Conservation (phyloP, 2,797 vertebrate species). For the Eutrigla gurnardus region DNA sequence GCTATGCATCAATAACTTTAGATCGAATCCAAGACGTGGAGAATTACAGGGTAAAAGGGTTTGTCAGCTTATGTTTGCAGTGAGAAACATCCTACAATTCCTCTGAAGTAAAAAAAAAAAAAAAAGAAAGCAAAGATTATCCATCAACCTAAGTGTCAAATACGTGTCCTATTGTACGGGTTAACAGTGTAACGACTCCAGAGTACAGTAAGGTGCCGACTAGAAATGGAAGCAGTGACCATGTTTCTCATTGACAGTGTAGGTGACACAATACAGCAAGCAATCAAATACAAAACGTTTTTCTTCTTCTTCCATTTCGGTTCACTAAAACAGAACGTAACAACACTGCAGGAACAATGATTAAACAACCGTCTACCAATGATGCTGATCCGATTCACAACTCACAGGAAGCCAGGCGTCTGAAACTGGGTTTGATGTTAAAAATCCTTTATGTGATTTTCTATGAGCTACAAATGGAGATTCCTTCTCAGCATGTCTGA, state of each 20-base stretch:
- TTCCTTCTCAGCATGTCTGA: background rate
- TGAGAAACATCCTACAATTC: constrained; percentile 1
- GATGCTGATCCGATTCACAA: constrained; percentile 43
- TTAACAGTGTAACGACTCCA: constrained; percentile 70
- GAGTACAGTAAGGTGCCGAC: constrained; percentile 56
- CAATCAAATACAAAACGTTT: constrained; percentile 40
- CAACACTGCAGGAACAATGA: constrained; percentile 48
- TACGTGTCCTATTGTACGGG: constrained; percentile 19
- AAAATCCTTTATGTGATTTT: background rate
- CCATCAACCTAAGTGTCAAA: constrained; percentile 20
- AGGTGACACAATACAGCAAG: constrained; percentile 56
- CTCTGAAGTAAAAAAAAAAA: constrained; percentile 3
- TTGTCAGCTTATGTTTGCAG: constrained; percentile 35
- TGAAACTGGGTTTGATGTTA: background rate
- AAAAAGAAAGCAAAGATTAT: constrained; percentile 12
- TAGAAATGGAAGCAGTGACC: constrained; percentile 38
- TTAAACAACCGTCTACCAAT: constrained; percentile 24
- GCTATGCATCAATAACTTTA: background rate
- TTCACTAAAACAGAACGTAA: constrained; percentile 57
- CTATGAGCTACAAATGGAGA: background rate
- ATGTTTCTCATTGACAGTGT: constrained; percentile 48
- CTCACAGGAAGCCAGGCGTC: background rate
- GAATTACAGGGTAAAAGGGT: constrained; percentile 8
- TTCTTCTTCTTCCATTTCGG: constrained; percentile 19
- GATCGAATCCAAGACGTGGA: background rate